Evolutionary conservation across 2,797 vertebrate genomes (phyloP), one percentile per base, ranked within the genome.

Genomic region (Odontamblyopus rebecca): DNA sequence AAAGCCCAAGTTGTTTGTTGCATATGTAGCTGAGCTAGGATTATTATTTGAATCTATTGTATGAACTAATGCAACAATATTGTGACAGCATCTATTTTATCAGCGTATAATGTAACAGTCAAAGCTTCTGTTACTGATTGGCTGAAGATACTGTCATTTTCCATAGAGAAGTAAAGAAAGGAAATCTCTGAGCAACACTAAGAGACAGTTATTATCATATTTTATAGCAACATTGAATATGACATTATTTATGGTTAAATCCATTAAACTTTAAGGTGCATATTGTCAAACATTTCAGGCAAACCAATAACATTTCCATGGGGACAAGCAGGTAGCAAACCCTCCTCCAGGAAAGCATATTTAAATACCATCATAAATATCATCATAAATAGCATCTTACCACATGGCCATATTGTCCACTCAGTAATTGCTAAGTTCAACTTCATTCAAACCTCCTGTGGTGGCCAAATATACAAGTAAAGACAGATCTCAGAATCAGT

Each of bases 91-190:
- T 68, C 29, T 56, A 26, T 30, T 19, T 11, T 50, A 30, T 60
- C 57, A 35, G 13, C 50, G 15, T 15, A 18, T 23, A 38, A 65
- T 48, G 32, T 61, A 29, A 56, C 53, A 27, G 29, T 30, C 30
- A 60, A 12, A 44, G 64, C 68, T 56, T 29, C 53, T 56, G 53
- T 68, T 48, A 19, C 19, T 61, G 23, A 19, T 60, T 16, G 38
- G 19, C 66, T 48, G 38, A 26, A 64, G 35, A 50, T 66, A 19
- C 9, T 68, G 57, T 71, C 5, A 16, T 72, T 62, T 74, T 30
- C 54, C 67, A 30, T 7, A 41, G 6, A 15, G 53, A 12, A 53
- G 5, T 64, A 26, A 30, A 48, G 23, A 63, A 73, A 68, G 50
- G 3, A 62, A 59, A 81, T 61, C 13, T 57, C 61, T 29, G 35